Evolutionary conservation across 2,797 vertebrate genomes (phyloP).

Genomic region (Sparus aurata): DNA sequence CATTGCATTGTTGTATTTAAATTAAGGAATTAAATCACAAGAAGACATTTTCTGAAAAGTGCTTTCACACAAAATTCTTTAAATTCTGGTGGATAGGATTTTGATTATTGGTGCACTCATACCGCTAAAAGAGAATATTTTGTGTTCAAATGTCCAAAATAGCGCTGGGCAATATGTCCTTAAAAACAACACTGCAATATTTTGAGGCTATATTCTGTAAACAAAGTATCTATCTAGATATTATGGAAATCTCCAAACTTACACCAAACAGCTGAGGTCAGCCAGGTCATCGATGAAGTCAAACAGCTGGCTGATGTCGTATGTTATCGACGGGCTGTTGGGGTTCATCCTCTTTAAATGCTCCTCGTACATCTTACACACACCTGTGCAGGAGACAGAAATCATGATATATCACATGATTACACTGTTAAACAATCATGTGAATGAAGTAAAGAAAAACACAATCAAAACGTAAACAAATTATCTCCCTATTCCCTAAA

Average conservation of each 20-base stretch:
- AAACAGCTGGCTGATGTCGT: slow-evolving; percentile 99
- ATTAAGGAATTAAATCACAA: background rate
- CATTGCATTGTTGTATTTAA: background rate
- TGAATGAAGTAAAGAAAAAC: no score
- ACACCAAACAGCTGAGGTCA: slow-evolving; percentile 99
- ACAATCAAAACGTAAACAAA: background rate
- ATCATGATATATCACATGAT: background rate
- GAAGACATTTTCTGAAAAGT: background rate
- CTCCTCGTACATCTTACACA: slow-evolving; percentile 99
- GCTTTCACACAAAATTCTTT: no score
- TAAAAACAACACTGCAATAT: no score
- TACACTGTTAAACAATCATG: no score
- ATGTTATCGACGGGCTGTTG: slow-evolving; percentile 98
- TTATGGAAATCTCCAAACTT: slow-evolving; percentile 73
- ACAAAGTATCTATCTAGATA: no score
- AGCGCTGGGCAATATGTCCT: no score
- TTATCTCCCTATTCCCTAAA: background rate
- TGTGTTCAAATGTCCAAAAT: background rate
- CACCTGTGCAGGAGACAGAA: slow-evolving; percentile 83
- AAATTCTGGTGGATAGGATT: no score
- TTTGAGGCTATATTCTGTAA: no score
- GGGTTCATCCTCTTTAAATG: slow-evolving; percentile 99
- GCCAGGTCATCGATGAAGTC: slow-evolving; percentile 99
- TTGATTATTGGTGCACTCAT: background rate
- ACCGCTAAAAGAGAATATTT: background rate